A percentile compares a stretch with the other conserved stretches of the same genome.
Evolutionary conservation across 1,140 invertebrate genomes (phyloP).

Genomic region (Zaprionus capensis): DNA sequence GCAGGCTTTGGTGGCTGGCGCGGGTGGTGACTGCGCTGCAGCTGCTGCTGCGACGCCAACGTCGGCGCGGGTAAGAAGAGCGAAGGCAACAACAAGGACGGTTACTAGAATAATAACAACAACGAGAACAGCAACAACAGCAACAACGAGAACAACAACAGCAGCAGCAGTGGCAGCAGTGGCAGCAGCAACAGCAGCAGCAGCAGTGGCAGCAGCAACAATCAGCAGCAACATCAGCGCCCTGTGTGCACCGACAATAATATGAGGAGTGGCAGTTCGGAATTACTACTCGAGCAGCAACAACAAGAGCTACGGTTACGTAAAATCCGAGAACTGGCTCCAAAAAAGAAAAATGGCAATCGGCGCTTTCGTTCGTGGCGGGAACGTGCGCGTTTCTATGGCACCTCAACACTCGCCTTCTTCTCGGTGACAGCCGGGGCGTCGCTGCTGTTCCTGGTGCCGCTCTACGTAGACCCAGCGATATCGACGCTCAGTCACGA

Average conservation of each 20-base stretch:
- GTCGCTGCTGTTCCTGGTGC: slow-evolving; percentile 93
- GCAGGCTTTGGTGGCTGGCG: slow-evolving; percentile 48
- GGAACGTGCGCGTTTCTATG: slow-evolving; percentile 91
- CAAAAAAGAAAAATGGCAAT: slow-evolving; percentile 85
- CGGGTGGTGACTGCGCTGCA: slow-evolving; percentile 73
- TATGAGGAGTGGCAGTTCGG: slow-evolving; percentile 94
- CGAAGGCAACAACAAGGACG: slow-evolving; percentile 24
- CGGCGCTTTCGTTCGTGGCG: slow-evolving; percentile 88
- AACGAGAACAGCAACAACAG: slow-evolving; percentile 26
- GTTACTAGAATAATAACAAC: slow-evolving; percentile 6
- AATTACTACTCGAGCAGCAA: slow-evolving; percentile 91
- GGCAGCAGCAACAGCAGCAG: slow-evolving; percentile 44
- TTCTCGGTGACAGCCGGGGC: slow-evolving; percentile 92
- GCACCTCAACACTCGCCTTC: slow-evolving; percentile 91
- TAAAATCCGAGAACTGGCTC: slow-evolving; percentile 88
- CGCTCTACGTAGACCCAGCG: slow-evolving; percentile 94
- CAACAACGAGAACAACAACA: slow-evolving; percentile 5
- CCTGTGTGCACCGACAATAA: slow-evolving; percentile 85
- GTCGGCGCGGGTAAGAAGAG: slow-evolving; percentile 45
- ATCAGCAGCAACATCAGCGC: slow-evolving; percentile 77
- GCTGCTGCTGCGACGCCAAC: slow-evolving; percentile 76
- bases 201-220: slow-evolving; percentile 60
- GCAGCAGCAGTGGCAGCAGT: slow-evolving; percentile 33
- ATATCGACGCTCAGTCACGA: slow-evolving; percentile 93
- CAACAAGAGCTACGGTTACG: slow-evolving; percentile 89